These are phyloP conservation scores for Eurystomus gularis DNA, from an alignment of 2,113 vertebrate genomes.

Conservation along the genomic window DNA sequence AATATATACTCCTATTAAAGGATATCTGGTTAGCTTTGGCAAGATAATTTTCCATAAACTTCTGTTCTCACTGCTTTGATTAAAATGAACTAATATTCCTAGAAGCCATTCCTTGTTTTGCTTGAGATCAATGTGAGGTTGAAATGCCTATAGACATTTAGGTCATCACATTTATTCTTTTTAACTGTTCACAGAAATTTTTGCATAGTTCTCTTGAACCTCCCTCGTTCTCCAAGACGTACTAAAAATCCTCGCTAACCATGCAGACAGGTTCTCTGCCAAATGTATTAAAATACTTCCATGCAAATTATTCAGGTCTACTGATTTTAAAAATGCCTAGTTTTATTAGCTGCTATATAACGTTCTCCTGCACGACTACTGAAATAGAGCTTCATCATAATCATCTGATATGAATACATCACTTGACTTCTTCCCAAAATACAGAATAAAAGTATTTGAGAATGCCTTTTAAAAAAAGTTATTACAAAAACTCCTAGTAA, in stretches of 20 bases:
- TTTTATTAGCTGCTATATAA: constrained; percentile 68
- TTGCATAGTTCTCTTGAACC: neutral
- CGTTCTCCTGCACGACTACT: constrained; percentile 5
- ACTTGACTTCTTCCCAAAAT: neutral
- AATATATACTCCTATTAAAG: neutral
- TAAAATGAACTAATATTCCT: neutral
- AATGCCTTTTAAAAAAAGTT: neutral
- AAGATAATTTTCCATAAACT: constrained; percentile 22
- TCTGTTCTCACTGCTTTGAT: neutral
- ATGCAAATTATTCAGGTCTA: constrained; percentile 48
- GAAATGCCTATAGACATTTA: neutral
- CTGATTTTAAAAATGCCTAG: constrained; percentile 58
- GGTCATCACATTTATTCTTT: neutral
- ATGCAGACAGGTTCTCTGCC: constrained; percentile 38
- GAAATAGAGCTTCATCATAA: constrained; percentile 25
- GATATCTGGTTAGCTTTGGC: constrained; percentile 2
- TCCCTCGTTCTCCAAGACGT: neutral
- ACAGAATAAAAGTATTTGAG: neutral
- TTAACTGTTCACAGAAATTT: neutral
- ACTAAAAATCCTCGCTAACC: constrained; percentile 6
- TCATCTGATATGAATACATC: constrained; percentile 8
- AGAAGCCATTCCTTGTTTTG: neutral
- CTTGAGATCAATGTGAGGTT: neutral
- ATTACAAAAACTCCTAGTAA: neutral
- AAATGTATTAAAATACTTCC: constrained; percentile 56